Conservation (phyloP, 2,888 invertebrate genomes). For the Arge pagana region DNA sequence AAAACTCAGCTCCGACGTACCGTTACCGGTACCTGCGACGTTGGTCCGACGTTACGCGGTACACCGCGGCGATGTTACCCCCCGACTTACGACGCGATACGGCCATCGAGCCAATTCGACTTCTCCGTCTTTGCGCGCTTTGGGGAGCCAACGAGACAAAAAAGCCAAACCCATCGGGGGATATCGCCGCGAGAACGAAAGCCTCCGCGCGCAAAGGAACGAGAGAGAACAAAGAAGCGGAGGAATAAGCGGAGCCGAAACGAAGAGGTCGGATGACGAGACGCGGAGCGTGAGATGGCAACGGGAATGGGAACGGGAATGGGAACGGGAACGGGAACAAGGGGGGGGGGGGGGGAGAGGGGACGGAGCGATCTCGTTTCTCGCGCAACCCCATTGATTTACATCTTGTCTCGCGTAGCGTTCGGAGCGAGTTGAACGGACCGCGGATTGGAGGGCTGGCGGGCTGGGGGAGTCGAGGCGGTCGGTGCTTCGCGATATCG, state of each 20-base stretch:
- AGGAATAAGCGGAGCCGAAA: conserved; percentile 12
- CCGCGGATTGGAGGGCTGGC: conserved; percentile 18
- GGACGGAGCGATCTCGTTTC: conserved; percentile 34
- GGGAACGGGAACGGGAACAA: too few species aligned
- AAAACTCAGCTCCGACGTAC: conserved; percentile 52
- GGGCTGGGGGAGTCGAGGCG: conserved; percentile 32
- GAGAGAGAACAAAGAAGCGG: conserved; percentile 23
- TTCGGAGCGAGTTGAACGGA: conserved; percentile 32
- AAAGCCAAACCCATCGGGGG: too few species aligned
- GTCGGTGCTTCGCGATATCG: conserved; percentile 46
- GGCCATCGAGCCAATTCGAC: conserved; percentile 38
- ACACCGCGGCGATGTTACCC: too few species aligned
- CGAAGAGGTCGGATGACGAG: conserved; percentile 24
- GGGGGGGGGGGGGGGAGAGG: conserved; percentile 32
- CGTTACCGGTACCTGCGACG: too few species aligned
- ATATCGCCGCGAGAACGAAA: too few species aligned
- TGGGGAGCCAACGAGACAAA: conserved; percentile 41
- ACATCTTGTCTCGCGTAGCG: conserved; percentile 51
- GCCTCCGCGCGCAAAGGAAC: too few species aligned
- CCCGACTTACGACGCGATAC: conserved; percentile 8
- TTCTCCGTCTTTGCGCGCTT: conserved; percentile 37
- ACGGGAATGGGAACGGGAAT: not conserved
- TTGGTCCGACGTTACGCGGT: too few species aligned
- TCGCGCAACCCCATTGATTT: conserved; percentile 53
- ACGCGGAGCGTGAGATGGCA: conserved; percentile 24